Conservation (phyloP, 1,140 invertebrate species). For the Aphis craccivora region DNA sequence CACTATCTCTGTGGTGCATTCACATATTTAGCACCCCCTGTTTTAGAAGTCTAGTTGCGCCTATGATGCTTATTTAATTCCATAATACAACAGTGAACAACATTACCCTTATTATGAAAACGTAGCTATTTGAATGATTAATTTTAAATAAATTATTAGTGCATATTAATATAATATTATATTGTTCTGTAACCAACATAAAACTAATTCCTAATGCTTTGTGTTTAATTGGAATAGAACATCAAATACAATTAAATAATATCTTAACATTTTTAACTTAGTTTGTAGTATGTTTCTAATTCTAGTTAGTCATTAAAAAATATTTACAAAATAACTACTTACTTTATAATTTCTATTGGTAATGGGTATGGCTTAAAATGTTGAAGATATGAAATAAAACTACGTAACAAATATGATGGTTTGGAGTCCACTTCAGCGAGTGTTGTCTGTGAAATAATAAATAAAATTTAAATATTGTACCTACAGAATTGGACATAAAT, state of each 20-base stretch:
- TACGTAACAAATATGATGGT: constrained; percentile 78
- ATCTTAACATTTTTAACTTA: not conserved
- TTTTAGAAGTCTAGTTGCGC: too few relatives aligned
- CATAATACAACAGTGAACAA: too few relatives aligned
- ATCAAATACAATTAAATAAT: not conserved
- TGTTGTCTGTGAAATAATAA: constrained; percentile 68
- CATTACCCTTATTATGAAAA: too few relatives aligned
- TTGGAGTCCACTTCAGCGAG: constrained; percentile 81
- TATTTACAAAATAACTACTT: constrained; percentile 61
- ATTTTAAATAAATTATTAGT: too few relatives aligned
- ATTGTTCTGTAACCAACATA: too few relatives aligned
- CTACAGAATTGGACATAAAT: not conserved
- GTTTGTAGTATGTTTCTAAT: not conserved
- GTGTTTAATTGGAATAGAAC: not conserved
- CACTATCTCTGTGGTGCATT: too few relatives aligned
- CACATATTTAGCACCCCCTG: too few relatives aligned
- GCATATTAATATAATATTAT: too few relatives aligned
- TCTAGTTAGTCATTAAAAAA: not conserved
- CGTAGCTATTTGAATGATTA: too few relatives aligned
- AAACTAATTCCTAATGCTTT: too few relatives aligned
- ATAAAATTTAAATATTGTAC: not conserved
- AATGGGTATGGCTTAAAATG: constrained; percentile 82
- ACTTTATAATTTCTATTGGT: constrained; percentile 85
- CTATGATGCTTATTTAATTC: too few relatives aligned
- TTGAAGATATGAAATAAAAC: constrained; percentile 85